A percentile compares a stretch with the other conserved stretches of the same genome.
These are phyloP conservation scores for Hyperopisus bebe DNA, from an alignment of 2,113 vertebrate species.

Conservation along the genomic window DNA sequence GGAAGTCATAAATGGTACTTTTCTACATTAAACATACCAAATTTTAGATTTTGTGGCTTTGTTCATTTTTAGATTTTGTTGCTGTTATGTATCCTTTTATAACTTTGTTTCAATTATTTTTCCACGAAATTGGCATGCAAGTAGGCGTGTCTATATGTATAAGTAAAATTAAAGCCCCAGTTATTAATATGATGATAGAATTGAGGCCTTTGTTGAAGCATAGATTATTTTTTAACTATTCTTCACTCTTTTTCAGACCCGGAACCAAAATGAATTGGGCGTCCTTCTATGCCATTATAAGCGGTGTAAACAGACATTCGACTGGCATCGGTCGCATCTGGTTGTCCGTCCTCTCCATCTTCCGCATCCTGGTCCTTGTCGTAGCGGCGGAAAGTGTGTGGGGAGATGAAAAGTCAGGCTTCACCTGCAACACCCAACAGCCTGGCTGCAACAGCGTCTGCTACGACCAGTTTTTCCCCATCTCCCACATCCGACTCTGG, in stretches of 20 bases:
- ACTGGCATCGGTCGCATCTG: constrained; percentile 91
- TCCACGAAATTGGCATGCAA: background rate
- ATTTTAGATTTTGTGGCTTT: background rate
- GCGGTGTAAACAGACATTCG: constrained; percentile 93
- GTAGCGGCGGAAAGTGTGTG: constrained; percentile 94
- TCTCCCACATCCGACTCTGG: constrained; percentile 95
- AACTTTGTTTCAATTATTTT: background rate
- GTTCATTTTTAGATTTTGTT: background rate
- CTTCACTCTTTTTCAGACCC: constrained; percentile 60
- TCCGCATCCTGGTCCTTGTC: constrained; percentile 93
- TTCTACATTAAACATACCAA: background rate
- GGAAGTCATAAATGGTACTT: background rate
- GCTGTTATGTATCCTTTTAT: background rate
- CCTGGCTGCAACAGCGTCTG: constrained; percentile 96
- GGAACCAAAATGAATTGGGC: constrained; percentile 94
- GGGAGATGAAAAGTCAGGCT: constrained; percentile 91
- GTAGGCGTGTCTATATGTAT: background rate
- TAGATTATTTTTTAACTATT: background rate
- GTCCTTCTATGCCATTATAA: constrained; percentile 86
- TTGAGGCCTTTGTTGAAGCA: background rate
- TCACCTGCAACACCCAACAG: constrained; percentile 96
- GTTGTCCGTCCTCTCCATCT: constrained; percentile 98
- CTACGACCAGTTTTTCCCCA: constrained; percentile 95
- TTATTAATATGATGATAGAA: background rate
- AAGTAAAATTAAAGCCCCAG: background rate